These are phyloP conservation scores for Ophiothrix spiculata DNA, from an alignment of 35 echinoderm and acorn worm genomes.

Conservation along the genomic window DNA sequence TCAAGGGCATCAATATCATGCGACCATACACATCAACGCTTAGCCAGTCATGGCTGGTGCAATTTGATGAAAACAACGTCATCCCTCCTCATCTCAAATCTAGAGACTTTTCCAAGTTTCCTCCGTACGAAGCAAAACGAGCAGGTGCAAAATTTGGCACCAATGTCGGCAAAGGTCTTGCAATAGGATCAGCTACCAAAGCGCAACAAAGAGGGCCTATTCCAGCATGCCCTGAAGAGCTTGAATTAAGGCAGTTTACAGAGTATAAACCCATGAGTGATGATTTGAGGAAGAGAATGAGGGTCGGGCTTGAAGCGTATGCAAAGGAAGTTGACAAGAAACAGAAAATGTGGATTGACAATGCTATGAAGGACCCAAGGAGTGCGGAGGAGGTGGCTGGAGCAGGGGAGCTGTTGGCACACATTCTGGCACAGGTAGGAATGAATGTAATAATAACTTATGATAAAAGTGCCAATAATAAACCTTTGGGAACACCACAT, in stretches of 20 bases:
- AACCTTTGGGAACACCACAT: no score
- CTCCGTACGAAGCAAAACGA: conserved; percentile 52
- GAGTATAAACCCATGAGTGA: conserved; percentile 64
- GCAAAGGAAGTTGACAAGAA: conserved; percentile 59
- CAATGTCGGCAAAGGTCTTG: conserved; percentile 84
- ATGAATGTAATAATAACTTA: no score
- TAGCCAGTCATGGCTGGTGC: conserved; percentile 63
- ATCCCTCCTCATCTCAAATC: conserved; percentile 77
- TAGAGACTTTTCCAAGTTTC: conserved; percentile 71
- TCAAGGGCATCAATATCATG: conserved; percentile 89
- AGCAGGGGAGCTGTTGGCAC: conserved; percentile 81
- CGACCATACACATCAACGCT: conserved; percentile 51
- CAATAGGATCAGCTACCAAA: conserved; percentile 51
- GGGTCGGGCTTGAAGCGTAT: conserved; percentile 70
- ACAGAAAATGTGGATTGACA: conserved; percentile 22
- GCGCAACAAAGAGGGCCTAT: conserved; percentile 17
- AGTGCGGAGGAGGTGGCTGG: conserved; percentile 72
- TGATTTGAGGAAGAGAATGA: conserved; percentile 65
- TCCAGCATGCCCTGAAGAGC: conserved; percentile 61
- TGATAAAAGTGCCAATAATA: no score
- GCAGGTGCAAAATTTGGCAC: conserved; percentile 81
- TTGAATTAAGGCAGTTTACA: conserved; percentile 85
- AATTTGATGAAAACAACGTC: conserved; percentile 78
- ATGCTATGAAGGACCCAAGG: conserved; percentile 78
- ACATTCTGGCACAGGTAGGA: conserved; percentile 83